Evolutionary conservation across 2,888 invertebrate genomes (phyloP).

Genomic region (Caenorhabditis macrosperma): DNA sequence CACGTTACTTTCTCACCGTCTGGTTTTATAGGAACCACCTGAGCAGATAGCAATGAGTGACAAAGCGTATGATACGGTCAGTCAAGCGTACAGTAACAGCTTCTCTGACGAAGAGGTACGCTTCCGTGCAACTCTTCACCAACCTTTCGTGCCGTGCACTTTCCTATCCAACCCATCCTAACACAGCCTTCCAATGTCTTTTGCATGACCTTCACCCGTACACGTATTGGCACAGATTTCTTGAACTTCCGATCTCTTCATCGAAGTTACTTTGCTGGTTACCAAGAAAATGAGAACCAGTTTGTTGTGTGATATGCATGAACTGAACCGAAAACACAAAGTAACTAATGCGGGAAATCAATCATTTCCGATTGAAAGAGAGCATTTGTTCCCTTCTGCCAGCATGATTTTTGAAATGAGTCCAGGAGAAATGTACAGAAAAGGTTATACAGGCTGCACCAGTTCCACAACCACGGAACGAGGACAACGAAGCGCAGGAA

Average conservation of each 20-base stretch:
- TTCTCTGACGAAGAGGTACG: conserved; percentile 68
- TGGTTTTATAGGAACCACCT: conserved; percentile 57
- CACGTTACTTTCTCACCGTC: conserved; percentile 9
- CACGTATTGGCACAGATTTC: conserved; percentile 24
- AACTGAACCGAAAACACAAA: not conserved
- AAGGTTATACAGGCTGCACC: conserved; percentile 29
- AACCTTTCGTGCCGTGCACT: conserved; percentile 26
- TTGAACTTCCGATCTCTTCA: conserved; percentile 1
- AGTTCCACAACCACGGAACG: conserved; percentile 16
- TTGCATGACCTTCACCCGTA: conserved; percentile 36
- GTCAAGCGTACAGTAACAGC: conserved; percentile 69
- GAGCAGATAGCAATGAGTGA: conserved; percentile 60
- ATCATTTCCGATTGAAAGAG: not conserved
- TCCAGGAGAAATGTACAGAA: too few relatives aligned
- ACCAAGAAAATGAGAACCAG: conserved; percentile 5
- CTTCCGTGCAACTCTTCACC: conserved; percentile 52
- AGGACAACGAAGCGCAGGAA: conserved; percentile 41
- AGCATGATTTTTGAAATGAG: conserved; percentile 6
- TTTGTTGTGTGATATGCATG: conserved; percentile 24
- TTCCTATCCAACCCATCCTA: conserved; percentile 4
- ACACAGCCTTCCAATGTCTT: not conserved
- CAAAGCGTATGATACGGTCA: conserved; percentile 58
- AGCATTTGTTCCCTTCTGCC: conserved; percentile 5
- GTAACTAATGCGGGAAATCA: not conserved
- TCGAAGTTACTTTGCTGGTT: not conserved